These are phyloP conservation scores for Harpagoxenus sublaevis DNA, from an alignment of 2,888 invertebrate genomes.

Conservation along the genomic window DNA sequence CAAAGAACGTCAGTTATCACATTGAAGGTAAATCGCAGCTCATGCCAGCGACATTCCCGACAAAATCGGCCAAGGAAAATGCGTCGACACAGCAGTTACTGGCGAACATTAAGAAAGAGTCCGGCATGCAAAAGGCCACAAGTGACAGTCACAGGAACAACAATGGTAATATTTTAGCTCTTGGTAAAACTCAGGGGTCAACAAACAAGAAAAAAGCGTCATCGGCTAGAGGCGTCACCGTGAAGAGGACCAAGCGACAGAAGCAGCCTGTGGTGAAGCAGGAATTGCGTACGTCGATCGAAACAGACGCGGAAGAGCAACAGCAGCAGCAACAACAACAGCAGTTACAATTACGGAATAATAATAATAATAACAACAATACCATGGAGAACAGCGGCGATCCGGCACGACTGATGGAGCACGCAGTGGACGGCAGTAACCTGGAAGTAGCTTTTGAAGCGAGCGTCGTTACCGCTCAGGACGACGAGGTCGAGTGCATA, in stretches of 20 bases:
- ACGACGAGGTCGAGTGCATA: constrained; percentile 78
- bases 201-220: constrained; percentile 67
- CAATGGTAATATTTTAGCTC: constrained; percentile 78
- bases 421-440: constrained; percentile 79
- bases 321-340: constrained; percentile 3
- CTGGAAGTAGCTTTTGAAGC: constrained; percentile 83
- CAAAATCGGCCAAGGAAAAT: constrained; percentile 78
- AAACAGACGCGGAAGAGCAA: constrained; percentile 41
- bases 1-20: constrained; percentile 90
- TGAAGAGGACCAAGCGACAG: constrained; percentile 71
- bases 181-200: constrained; percentile 69
- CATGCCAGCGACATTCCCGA: constrained; percentile 87
- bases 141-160: constrained; percentile 80
- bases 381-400: constrained; percentile 75
- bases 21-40: constrained; percentile 87
- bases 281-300: constrained; percentile 72
- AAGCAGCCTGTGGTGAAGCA: constrained; percentile 76
- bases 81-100: constrained; percentile 41
- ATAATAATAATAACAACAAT: constrained; percentile 60
- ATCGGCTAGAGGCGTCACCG: constrained; percentile 36
- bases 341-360: constrained; percentile 4
- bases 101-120: constrained; percentile 68
- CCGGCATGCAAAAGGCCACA: constrained; percentile 66
- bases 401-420: constrained; percentile 71
- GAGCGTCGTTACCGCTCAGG: constrained; percentile 74